Conservation (phyloP, 2,113 vertebrate species). For the Strigops habroptila region DNA sequence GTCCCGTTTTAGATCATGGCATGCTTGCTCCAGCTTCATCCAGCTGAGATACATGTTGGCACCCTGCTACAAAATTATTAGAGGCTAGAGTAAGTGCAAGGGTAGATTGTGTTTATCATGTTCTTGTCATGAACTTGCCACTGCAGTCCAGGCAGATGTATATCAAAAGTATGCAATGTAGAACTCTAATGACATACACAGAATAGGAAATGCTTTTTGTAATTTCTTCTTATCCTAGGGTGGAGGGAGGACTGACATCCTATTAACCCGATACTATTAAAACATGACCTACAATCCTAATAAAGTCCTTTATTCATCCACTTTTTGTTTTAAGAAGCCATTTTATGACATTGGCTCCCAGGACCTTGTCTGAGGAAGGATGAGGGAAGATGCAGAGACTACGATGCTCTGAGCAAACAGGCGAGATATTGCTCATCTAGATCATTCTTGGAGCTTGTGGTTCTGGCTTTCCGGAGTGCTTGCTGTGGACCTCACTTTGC, state of each 20-base stretch:
- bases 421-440: background rate
- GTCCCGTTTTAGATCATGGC: background rate
- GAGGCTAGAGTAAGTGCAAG: background rate
- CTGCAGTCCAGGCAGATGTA: background rate
- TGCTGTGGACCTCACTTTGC: background rate
- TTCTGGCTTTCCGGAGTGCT: background rate
- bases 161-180: background rate
- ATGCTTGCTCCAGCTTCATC: background rate
- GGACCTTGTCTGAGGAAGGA: fast-evolving
- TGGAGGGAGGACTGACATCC: background rate
- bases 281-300: background rate
- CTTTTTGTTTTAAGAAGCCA: background rate
- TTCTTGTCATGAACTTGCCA: background rate
- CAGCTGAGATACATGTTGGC: background rate
- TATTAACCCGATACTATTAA: background rate
- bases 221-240: background rate
- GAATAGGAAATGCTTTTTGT: background rate
- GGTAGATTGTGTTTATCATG: background rate
- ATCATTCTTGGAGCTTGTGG: background rate
- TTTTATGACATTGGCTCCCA: background rate
- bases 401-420: background rate
- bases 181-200: background rate
- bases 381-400: background rate
- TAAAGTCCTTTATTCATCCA: background rate
- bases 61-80: background rate